A percentile compares a stretch with the other conserved stretches of the same genome.
These are phyloP conservation scores for Drosophila subsilvestris DNA, from an alignment of 2,888 invertebrate genomes.

Conservation along the genomic window DNA sequence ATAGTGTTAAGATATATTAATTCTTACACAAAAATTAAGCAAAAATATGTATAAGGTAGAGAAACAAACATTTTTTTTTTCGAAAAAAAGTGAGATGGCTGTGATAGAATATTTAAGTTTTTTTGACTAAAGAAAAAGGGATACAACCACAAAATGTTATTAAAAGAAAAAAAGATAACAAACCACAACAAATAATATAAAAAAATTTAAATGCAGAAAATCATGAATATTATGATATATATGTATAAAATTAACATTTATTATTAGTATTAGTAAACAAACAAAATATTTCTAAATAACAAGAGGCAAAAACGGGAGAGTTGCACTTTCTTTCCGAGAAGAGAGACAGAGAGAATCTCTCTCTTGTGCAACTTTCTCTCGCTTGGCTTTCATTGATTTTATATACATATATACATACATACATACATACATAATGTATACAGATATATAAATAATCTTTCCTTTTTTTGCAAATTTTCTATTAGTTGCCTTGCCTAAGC, in stretches of 20 bases:
- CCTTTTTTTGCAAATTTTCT: conserved; percentile 51
- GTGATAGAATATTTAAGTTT: conserved; percentile 78
- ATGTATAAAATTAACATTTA: conserved; percentile 38
- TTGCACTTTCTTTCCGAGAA: conserved; percentile 29
- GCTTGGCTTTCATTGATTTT: conserved; percentile 46
- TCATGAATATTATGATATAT: conserved; percentile 34
- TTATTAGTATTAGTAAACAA: conserved; percentile 30
- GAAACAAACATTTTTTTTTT: conserved; percentile 63
- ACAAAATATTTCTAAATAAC: conserved; percentile 28
- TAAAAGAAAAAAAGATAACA: conserved; percentile 31
- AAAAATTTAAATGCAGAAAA: conserved; percentile 29
- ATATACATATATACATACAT: conserved; percentile 22
- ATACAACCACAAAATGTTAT: conserved; percentile 45
- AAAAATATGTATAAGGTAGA: conserved; percentile 36
- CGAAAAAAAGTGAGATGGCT: conserved; percentile 71
- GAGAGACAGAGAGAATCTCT: conserved; percentile 24
- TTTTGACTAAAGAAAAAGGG: conserved; percentile 51
- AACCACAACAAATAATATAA: conserved; percentile 22
- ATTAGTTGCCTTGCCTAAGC: conserved; percentile 53
- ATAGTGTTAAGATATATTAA: conserved; percentile 59
- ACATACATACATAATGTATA: conserved; percentile 12
- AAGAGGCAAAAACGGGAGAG: conserved; percentile 15
- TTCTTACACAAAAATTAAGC: conserved; percentile 50
- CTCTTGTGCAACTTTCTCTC: conserved; percentile 38
- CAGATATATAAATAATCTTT: conserved; percentile 19